Base-by-base conservation (phyloP, 1,140 invertebrate genomes). In the Cephus cinctus region DNA sequence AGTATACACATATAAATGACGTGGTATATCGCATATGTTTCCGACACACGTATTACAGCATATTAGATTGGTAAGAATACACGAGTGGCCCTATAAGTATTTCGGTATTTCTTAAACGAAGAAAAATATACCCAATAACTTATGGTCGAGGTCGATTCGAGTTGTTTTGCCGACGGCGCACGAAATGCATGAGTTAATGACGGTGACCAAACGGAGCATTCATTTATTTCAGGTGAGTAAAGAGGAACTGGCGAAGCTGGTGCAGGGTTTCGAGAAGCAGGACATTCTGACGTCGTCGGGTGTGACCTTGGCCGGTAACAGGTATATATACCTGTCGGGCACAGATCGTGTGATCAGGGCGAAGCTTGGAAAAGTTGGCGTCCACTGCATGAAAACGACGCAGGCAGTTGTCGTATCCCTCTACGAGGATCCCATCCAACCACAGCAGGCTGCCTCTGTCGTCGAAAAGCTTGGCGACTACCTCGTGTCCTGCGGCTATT, bases 381-480 rank as follows among this genome's bases (percentile, higher is more conserved):
- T 93, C 45, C 91, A 94, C 74, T 92, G 89, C 86, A 92, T 94
- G 89, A 94, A 93, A 81, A 94, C 91, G 77, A 82, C 85, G 80
- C 90, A 94, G 85, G 89, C 91, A 71, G 88, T 94, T 74, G 90
- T 94, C 73, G 86, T 94, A 75, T 90, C 90, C 71, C 84, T 94
- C 67, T 94, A 94, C 71, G 90, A 94, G 84, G 90, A 94, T 80
- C 91, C 91, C 67, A 91, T 94, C 78, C 90, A 94, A 80, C 91
- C 92, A 76, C 90, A 94, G 79, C 92, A 94, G 80, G 90, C 90
- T 70, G 91, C 91, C 74, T 92, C 89, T 60, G 90, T 94, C 77
- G 91, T 94, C 76, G 92, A 94, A 85, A 94, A 94, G 82, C 83
- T 94, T 83, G 91, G 92, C 81, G 92, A 94, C 80, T 94, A 94